Conservation (phyloP, 2,797 vertebrate species). For the Odontamblyopus rebecca region DNA sequence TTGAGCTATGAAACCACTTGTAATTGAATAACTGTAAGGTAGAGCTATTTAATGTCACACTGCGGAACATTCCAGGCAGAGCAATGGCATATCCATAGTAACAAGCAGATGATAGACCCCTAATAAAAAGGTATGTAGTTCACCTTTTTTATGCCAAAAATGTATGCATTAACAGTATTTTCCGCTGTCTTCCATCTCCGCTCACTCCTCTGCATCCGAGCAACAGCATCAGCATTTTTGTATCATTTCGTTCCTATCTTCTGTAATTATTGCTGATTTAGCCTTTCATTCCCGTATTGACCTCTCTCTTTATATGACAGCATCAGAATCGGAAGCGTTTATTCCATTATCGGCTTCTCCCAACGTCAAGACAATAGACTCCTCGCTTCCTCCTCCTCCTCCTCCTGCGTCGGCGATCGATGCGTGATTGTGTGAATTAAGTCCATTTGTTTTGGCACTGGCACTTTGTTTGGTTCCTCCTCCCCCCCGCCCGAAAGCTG, state of each 20-base stretch:
- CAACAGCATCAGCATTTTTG: not conserved
- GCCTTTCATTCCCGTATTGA: not conserved
- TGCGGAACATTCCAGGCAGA: too few relatives aligned
- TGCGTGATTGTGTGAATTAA: conserved; percentile 27
- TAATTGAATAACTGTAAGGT: too few relatives aligned
- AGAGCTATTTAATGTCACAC: too few relatives aligned
- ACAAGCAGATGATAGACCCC: too few relatives aligned
- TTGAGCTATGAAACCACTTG: too few relatives aligned
- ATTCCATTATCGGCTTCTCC: conserved; percentile 6
- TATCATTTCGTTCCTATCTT: not conserved
- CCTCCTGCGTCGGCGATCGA: conserved; percentile 2
- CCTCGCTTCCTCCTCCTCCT: not conserved
- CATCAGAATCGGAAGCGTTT: not conserved
- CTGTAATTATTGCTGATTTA: conserved; percentile 7
- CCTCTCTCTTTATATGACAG: not conserved
- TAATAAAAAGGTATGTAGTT: too few relatives aligned
- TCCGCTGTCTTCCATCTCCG: not conserved
- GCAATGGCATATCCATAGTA: too few relatives aligned
- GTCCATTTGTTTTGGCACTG: conserved; percentile 15
- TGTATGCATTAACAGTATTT: not conserved
- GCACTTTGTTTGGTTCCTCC: conserved; percentile 18
- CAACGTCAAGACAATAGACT: conserved; percentile 5
- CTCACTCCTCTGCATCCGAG: not conserved
- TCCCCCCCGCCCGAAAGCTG: conserved; percentile 32
- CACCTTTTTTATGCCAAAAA: too few relatives aligned